Conservation (phyloP, 2,113 vertebrate species). For the Circaetus cinerascens region DNA sequence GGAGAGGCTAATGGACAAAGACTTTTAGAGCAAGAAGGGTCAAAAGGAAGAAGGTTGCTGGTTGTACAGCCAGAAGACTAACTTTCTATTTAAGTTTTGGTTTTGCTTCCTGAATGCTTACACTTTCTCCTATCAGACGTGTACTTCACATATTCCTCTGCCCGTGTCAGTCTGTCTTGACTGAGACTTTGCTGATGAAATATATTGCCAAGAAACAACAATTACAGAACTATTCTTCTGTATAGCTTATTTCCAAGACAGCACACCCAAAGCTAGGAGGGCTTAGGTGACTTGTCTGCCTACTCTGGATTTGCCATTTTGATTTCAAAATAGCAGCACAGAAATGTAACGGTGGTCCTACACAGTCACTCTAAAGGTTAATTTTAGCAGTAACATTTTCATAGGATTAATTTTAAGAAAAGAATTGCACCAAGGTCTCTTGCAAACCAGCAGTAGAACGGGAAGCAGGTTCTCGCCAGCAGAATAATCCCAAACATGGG, state of each 20-base stretch:
- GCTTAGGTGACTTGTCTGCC: neutral
- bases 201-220: neutral
- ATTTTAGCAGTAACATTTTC: neutral
- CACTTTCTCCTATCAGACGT: neutral
- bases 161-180: neutral
- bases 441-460: rapidly evolving
- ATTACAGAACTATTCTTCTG: no score
- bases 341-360: rapidly evolving
- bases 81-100: neutral
- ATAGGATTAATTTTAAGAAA: neutral
- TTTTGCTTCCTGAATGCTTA: neutral
- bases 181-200: neutral
- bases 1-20: neutral
- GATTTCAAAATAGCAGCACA: neutral
- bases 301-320: neutral
- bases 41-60: neutral
- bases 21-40: rapidly evolving
- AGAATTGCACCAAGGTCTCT: neutral
- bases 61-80: neutral
- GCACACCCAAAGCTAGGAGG: neutral
- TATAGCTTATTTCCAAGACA: neutral
- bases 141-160: neutral
- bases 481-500: neutral
- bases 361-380: neutral
- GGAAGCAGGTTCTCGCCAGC: neutral